Evolutionary conservation across 1,140 invertebrate genomes (phyloP).

Genomic region (Meloidogyne exigua): DNA sequence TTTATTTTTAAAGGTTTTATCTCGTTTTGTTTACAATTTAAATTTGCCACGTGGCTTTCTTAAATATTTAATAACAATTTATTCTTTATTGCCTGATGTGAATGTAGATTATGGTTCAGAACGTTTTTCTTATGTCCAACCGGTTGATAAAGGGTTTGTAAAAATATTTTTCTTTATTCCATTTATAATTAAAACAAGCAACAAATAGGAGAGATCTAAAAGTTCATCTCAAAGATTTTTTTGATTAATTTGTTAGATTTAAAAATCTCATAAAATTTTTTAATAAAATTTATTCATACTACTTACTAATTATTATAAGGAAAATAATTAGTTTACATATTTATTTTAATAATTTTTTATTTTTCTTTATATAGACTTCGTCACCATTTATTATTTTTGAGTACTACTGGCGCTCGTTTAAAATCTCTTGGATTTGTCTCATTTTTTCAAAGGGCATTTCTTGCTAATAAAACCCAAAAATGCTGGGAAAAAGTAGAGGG

Average conservation of each 20-base stretch:
- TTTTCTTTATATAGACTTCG: background rate
- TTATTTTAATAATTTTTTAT: too few species aligned
- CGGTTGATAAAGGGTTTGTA: background rate
- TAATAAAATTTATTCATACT: too few species aligned
- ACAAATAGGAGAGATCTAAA: too few species aligned
- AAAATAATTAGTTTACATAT: too few species aligned
- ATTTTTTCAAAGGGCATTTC: background rate
- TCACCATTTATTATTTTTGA: background rate
- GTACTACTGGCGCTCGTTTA: background rate
- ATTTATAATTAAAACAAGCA: too few species aligned
- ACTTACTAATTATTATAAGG: too few species aligned
- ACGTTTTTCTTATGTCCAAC: background rate
- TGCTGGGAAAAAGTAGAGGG: background rate
- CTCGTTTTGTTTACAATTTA: slow-evolving; percentile 27
- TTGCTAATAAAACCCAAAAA: background rate
- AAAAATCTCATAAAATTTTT: too few species aligned
- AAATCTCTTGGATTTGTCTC: background rate
- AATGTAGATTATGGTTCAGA: slow-evolving; percentile 25
- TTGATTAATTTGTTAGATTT: too few species aligned
- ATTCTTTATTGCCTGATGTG: background rate
- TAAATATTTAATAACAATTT: slow-evolving; percentile 21
- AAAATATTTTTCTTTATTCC: background rate
- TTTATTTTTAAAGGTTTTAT: slow-evolving; percentile 19
- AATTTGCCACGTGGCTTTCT: slow-evolving; percentile 27
- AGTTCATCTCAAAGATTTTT: too few species aligned